phyloP scores from a whole-genome alignment of 2,113 vertebrate genomes.

The Ovis canadensis region DNA sequence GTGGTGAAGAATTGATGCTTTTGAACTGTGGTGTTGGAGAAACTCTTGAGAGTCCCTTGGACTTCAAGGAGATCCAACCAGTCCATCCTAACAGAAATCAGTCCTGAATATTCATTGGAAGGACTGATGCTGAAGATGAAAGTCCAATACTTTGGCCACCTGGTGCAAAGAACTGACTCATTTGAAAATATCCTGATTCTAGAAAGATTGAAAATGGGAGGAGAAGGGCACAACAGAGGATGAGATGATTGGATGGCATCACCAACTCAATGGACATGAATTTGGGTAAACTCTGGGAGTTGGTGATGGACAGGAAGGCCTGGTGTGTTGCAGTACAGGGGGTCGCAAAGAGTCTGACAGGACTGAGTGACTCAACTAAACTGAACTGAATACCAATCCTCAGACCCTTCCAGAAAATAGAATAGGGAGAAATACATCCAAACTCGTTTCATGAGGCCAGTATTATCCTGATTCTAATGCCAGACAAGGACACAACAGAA shows the following conservation, averaged over 20 bases:
- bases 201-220: background rate
- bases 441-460: background rate
- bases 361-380: background rate
- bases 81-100: background rate
- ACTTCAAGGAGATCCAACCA: background rate
- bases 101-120: background rate
- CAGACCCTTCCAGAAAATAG: background rate
- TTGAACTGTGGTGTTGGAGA: background rate
- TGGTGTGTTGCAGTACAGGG: background rate
- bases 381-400: background rate
- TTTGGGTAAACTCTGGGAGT: background rate
- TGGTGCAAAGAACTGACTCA: background rate
- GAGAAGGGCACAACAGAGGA: background rate
- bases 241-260: background rate
- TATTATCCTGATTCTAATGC: background rate
- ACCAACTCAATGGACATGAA: background rate
- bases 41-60: background rate
- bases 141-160: background rate
- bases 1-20: background rate
- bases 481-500: background rate
- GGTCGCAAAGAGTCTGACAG: rapidly evolving
- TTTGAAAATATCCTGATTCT: background rate
- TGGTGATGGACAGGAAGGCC: background rate
- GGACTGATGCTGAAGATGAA: background rate
- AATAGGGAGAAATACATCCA: background rate